phyloP scores from a whole-genome alignment of 2,113 vertebrate genomes.

The Pavo muticus region DNA sequence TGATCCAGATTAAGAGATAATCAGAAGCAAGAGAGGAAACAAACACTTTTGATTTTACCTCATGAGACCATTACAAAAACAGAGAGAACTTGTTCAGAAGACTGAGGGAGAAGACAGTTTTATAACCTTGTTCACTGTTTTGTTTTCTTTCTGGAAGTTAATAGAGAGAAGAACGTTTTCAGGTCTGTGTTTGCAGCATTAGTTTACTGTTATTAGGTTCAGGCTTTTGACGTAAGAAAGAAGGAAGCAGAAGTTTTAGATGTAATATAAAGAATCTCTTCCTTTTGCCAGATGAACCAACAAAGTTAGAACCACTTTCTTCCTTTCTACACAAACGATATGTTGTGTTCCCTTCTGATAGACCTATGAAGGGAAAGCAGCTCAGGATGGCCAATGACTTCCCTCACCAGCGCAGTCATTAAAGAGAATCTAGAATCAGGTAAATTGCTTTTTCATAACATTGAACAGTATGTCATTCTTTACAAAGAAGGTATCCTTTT shows the following conservation, averaged over 20 bases:
- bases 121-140: background rate
- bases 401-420: background rate
- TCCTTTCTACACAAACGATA: background rate
- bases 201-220: background rate
- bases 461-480: background rate
- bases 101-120: background rate
- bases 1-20: background rate
- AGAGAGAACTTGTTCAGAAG: background rate
- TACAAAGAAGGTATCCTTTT: background rate
- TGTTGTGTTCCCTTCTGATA: background rate
- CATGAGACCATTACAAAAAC: background rate
- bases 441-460: rapidly evolving
- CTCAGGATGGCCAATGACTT: background rate
- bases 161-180: background rate
- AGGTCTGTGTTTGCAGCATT: background rate
- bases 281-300: background rate
- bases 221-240: background rate
- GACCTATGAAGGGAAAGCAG: background rate
- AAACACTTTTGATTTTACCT: background rate
- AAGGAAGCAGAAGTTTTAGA: background rate
- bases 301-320: background rate
- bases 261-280: background rate
- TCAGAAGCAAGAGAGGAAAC: background rate
- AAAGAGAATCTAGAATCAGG: background rate
- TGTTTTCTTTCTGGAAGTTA: background rate